A percentile compares a stretch with the other conserved stretches of the same genome.
phyloP scores from a whole-genome alignment of 2,113 vertebrate genomes.

The Globicephala melas region DNA sequence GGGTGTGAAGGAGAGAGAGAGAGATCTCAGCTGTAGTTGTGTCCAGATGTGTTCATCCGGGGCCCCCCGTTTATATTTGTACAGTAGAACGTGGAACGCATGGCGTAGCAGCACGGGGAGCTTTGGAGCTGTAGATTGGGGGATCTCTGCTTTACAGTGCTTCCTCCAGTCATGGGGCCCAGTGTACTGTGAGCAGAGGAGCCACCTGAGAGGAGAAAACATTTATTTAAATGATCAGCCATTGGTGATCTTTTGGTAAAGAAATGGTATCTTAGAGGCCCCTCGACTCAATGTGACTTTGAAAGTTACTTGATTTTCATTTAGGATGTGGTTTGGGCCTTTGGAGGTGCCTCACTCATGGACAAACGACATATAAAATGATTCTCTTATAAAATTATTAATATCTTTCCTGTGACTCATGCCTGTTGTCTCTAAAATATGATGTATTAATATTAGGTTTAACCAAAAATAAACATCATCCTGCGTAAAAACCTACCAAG shows the following conservation, averaged over 20 bases:
- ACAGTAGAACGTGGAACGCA: background rate
- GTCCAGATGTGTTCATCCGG: background rate
- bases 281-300: background rate
- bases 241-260: background rate
- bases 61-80: background rate
- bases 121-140: background rate
- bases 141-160: background rate
- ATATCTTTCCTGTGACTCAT: background rate
- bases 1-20: background rate
- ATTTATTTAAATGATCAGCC: background rate
- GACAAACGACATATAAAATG: background rate
- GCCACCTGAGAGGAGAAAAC: background rate
- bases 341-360: background rate
- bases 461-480: background rate
- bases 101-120: background rate
- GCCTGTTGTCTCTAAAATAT: background rate
- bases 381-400: background rate
- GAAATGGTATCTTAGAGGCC: background rate
- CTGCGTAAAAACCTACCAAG: background rate
- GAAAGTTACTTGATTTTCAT: slow-evolving; percentile 16
- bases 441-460: background rate
- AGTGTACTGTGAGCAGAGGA: background rate
- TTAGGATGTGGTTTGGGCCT: background rate
- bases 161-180: background rate
- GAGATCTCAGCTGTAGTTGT: background rate